Conservation (phyloP, 2,888 invertebrate species). For the Nebria salina region DNA sequence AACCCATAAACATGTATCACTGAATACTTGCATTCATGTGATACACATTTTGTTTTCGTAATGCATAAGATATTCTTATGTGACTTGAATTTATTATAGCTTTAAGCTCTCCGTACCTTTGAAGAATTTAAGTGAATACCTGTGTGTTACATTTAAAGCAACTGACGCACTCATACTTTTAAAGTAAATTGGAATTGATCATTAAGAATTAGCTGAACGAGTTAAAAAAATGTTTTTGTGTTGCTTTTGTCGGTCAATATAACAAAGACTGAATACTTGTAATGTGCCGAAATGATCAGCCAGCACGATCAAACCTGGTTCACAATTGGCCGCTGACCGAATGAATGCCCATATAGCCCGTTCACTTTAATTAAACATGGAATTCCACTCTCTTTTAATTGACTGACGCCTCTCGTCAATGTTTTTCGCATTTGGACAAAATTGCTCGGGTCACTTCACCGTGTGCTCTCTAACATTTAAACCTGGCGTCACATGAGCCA, state of each 20-base stretch:
- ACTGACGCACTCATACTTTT: too few relatives aligned
- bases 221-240: too few relatives aligned
- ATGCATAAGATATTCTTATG: not conserved
- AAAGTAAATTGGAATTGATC: too few relatives aligned
- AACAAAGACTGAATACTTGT: not conserved
- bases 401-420: slow-evolving; percentile 46
- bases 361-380: slow-evolving; percentile 46
- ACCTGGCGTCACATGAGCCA: not conserved
- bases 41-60: not conserved
- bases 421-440: slow-evolving; percentile 41
- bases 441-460: slow-evolving; percentile 41
- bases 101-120: too few relatives aligned
- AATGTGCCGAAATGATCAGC: slow-evolving; percentile 2
- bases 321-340: slow-evolving; percentile 17
- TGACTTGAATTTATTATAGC: too few relatives aligned
- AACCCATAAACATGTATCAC: not conserved
- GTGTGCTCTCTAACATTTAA: not conserved
- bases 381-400: slow-evolving; percentile 47
- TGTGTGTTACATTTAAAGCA: too few relatives aligned
- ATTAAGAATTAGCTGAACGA: too few relatives aligned
- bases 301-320: not conserved
- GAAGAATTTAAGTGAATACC: too few relatives aligned
- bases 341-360: slow-evolving; percentile 8
- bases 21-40: not conserved
- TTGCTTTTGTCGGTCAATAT: too few relatives aligned